Evolutionary conservation across 2,797 vertebrate genomes (phyloP).

Genomic region (Etheostoma nigrum): DNA sequence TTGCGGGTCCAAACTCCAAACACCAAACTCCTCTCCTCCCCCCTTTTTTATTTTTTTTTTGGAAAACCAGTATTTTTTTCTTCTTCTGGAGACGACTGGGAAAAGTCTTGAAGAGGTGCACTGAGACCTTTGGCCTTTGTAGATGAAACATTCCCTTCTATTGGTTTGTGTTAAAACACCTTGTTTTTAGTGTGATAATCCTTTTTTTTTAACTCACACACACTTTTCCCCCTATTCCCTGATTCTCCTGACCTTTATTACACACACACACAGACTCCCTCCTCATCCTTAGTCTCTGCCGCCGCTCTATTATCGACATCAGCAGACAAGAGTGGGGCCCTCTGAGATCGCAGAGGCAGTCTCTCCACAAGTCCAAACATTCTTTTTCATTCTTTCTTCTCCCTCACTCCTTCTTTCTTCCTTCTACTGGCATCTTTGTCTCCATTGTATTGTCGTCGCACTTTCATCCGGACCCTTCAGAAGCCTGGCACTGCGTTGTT

Average conservation of each 20-base stretch:
- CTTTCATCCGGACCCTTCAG: conserved; percentile 81
- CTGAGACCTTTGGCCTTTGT: conserved; percentile 70
- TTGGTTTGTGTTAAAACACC: conserved; percentile 67
- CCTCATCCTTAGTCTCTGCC: conserved; percentile 45
- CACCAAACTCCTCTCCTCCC: neutral
- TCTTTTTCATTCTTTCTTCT: conserved; percentile 51
- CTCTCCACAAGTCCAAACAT: conserved; percentile 80
- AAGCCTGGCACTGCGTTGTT: conserved; percentile 60
- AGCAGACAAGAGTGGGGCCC: conserved; percentile 72
- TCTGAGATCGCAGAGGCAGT: conserved; percentile 70
- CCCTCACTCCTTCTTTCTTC: conserved; percentile 50
- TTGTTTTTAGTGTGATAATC: conserved; percentile 70
- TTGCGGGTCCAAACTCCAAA: conserved; percentile 25
- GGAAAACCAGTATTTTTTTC: conserved; percentile 11
- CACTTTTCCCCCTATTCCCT: conserved; percentile 26
- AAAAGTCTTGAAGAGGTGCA: conserved; percentile 58
- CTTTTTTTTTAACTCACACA: conserved; percentile 51
- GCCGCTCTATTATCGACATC: conserved; percentile 77
- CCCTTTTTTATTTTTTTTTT: neutral
- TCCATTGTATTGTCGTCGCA: conserved; percentile 68
- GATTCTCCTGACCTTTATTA: conserved; percentile 68
- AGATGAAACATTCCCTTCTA: conserved; percentile 69
- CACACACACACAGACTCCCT: conserved; percentile 9
- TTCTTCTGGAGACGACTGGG: conserved; percentile 38
- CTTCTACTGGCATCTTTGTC: conserved; percentile 58